Conservation (phyloP, 2,113 vertebrate genomes). For the Steatornis caripensis region DNA sequence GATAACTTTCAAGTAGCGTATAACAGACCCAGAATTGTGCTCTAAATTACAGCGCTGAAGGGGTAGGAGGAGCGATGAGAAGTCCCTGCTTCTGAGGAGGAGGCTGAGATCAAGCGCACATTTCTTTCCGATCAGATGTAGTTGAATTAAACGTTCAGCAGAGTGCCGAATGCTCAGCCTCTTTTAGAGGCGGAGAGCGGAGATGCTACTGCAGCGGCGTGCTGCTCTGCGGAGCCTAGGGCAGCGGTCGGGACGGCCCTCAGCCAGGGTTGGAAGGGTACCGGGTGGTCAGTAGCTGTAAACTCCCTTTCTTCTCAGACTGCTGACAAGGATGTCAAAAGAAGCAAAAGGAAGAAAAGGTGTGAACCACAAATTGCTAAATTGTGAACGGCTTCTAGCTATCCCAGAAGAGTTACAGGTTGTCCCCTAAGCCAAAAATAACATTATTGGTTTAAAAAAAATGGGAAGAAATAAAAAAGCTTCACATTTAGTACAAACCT, state of each 20-base stretch:
- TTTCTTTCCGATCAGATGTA: neutral
- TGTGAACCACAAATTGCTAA: neutral
- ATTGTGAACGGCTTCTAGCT: neutral
- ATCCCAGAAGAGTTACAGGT: neutral
- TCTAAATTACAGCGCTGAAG: neutral
- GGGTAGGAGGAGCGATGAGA: neutral
- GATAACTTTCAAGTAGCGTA: neutral
- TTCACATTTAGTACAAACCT: neutral
- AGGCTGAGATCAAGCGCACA: neutral
- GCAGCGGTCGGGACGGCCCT: neutral
- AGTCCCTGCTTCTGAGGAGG: neutral
- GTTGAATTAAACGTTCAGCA: neutral
- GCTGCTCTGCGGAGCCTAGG: neutral
- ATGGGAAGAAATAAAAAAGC: neutral
- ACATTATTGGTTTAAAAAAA: neutral
- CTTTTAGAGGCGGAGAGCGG: neutral
- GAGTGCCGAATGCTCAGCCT: neutral
- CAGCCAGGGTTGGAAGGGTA: neutral
- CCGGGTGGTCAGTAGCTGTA: neutral
- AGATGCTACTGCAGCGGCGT: neutral
- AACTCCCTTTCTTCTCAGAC: neutral
- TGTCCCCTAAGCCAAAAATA: neutral
- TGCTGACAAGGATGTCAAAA: neutral
- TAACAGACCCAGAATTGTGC: neutral
- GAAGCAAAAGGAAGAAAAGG: neutral